A percentile compares a stretch with the other conserved stretches of the same genome.
These are phyloP conservation scores for Sebastes alutus DNA, from an alignment of 2,797 vertebrate genomes.

Conservation along the genomic window DNA sequence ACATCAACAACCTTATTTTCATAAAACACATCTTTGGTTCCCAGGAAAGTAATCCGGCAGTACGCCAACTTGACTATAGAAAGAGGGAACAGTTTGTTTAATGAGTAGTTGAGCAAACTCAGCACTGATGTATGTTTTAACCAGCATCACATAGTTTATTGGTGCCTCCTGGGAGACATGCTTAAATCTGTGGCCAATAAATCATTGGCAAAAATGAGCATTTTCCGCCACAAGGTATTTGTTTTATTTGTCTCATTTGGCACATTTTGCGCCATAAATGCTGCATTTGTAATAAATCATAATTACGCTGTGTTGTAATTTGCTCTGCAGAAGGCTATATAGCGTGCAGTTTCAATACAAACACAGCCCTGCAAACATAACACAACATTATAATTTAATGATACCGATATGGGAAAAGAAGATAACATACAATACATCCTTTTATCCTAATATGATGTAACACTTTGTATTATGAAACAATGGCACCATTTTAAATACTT, in stretches of 20 bases:
- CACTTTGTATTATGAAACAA: conserved; percentile 30
- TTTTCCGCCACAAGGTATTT: conserved; percentile 25
- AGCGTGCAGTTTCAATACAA: neutral
- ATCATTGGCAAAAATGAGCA: conserved; percentile 40
- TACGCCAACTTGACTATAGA: conserved; percentile 3
- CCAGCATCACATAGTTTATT: conserved; percentile 46
- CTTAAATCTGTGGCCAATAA: conserved; percentile 39
- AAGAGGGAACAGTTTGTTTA: conserved; percentile 20
- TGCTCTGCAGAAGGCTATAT: neutral
- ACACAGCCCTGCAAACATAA: conserved; percentile 4
- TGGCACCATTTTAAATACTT: neutral
- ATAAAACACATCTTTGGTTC: conserved; percentile 11
- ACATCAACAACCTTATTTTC: neutral
- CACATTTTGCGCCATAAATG: conserved; percentile 25
- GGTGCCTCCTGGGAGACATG: conserved; percentile 40
- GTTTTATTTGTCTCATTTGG: conserved; percentile 64
- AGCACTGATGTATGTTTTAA: conserved; percentile 40
- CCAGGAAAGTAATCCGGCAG: neutral
- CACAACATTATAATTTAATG: neutral
- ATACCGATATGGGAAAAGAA: neutral
- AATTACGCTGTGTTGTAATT: conserved; percentile 47
- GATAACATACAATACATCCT: neutral
- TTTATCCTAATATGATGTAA: conserved; percentile 13
- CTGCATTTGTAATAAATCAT: conserved; percentile 47
- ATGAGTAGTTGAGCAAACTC: conserved; percentile 20